Base-by-base conservation (phyloP, 2,113 vertebrate species). In the Neopipo cinnamomea region DNA sequence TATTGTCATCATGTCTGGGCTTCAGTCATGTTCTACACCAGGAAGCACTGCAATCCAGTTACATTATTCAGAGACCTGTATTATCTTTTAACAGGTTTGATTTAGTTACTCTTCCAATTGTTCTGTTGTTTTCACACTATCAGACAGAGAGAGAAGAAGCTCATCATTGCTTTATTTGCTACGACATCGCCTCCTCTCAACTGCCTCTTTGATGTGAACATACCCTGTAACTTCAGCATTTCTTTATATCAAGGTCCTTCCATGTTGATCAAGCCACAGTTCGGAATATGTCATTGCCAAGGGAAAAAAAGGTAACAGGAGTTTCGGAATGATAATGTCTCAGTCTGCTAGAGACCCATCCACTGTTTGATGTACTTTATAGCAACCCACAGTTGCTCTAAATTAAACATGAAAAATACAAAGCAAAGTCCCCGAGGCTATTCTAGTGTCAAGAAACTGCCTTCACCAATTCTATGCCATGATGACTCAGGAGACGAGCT, bases 1-100 rank as follows among this genome's bases (percentile, higher is more conserved):
- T 8, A 30, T 6, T 41, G 27, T 9, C 14, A n/a, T 66, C 14
- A 9, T 18, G 9, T 24, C 52, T 42, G 37, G 23, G 25, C 13
- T 79, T 86, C 56, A 53, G 31, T 25, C 53, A n/a, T 1, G 3
- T n/a, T 52, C 18, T 30, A 59, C 0, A 0, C 8, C 30, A 89
- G 28, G 67, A 28, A 62, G 42, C 24, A 31, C 21, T 65, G 30
- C 50, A 76, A 37, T 35, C 30, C 22, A 62, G 28, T 52, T 35
- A 71, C 1, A 2, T 47, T 66, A 58, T 21, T 67, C 33, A 68
- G 74, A 83, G 76, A 83, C 3, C 10, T 75, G 15, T n/a, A 50
- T 6, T 41, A 58, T 9, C 52, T 77, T 78, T 66, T 52, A 37
- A 17, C 11, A 49, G 10, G 35, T 68, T 82, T 73, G 25, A 27